Conservation (phyloP, 2,113 vertebrate species). For the Alaudala cheleensis region DNA sequence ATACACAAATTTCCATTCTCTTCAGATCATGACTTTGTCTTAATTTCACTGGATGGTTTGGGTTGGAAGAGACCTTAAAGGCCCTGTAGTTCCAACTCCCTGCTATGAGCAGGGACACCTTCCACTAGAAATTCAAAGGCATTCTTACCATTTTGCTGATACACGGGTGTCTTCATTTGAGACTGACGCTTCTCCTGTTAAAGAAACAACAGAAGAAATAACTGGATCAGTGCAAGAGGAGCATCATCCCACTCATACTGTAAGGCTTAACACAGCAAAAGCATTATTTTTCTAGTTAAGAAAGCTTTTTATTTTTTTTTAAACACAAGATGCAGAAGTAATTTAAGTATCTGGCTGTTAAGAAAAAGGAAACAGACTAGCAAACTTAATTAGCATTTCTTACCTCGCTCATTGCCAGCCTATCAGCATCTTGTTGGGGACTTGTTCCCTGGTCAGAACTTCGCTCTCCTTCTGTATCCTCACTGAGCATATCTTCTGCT, state of each 20-base stretch:
- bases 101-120: not conserved
- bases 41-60: not conserved
- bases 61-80: not conserved
- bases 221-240: not conserved
- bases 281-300: not conserved
- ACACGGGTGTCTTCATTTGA: slow-evolving; percentile 83
- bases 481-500: slow-evolving; percentile 95
- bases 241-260: not conserved
- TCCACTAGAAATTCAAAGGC: not conserved
- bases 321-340: not conserved
- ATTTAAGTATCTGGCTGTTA: not conserved
- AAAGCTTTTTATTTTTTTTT: not conserved
- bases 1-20: not conserved
- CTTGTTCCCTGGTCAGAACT: slow-evolving; percentile 81
- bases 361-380: not conserved
- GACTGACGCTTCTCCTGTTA: slow-evolving; percentile 77
- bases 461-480: slow-evolving; percentile 88
- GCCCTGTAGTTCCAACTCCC: not conserved
- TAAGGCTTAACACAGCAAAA: not conserved
- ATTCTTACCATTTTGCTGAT: slow-evolving; percentile 92
- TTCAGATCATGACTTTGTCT: not conserved
- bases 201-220: not conserved
- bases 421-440: slow-evolving; percentile 77
- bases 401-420: slow-evolving; percentile 79
- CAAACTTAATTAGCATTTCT: not conserved